Percentiles rank a stretch among this genome's conserved stretches.
These are phyloP conservation scores for Dermatemys mawii DNA, from an alignment of 2,113 vertebrate genomes.

Conservation along the genomic window DNA sequence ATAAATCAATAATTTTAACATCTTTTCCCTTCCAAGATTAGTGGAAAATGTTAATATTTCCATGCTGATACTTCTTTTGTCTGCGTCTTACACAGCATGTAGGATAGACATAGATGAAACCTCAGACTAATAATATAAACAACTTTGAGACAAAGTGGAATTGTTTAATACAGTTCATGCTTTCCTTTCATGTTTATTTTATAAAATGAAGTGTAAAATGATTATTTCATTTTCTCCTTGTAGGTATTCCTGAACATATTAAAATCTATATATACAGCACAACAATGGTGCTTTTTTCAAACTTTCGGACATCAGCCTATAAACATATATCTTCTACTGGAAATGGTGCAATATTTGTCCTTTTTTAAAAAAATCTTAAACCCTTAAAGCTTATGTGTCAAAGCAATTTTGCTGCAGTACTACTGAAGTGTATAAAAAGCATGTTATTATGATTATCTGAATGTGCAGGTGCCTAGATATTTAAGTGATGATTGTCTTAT, in stretches of 20 bases:
- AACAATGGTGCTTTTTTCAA: not conserved
- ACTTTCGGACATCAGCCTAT: not conserved
- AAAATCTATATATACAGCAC: not conserved
- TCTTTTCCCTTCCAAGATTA: accelerated
- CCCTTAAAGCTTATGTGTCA: not conserved
- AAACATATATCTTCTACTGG: not conserved
- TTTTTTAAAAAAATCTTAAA: not conserved
- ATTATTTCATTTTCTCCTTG: not conserved
- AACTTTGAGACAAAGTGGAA: not conserved
- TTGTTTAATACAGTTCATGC: not conserved
- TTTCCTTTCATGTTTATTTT: not conserved
- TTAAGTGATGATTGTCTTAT: not conserved
- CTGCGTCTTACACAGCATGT: not conserved
- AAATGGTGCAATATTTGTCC: not conserved
- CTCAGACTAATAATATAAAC: not conserved
- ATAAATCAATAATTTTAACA: not conserved
- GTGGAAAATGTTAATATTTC: not conserved
- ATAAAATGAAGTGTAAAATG: not conserved
- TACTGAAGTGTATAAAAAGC: not conserved
- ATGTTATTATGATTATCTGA: not conserved
- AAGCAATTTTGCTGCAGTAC: not conserved
- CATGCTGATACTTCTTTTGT: not conserved
- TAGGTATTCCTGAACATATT: not conserved
- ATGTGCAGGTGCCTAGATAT: not conserved
- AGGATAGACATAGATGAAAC: not conserved